Evolutionary conservation across 2,797 vertebrate genomes (phyloP).

Genomic region (Dromococcyx pavoninus): DNA sequence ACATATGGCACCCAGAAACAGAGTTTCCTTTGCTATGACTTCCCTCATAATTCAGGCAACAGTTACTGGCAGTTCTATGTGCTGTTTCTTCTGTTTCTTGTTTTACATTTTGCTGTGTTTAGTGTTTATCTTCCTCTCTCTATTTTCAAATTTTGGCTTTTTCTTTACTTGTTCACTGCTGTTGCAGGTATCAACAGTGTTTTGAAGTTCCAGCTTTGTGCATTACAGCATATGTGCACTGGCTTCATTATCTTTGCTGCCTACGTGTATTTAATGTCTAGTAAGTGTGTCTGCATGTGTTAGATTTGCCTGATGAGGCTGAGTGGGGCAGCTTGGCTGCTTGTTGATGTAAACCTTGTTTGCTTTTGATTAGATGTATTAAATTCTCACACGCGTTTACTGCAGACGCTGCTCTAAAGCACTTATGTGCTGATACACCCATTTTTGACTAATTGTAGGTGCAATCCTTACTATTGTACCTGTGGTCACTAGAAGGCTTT

Average conservation of each 20-base stretch:
- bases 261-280: not conserved
- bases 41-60: not conserved
- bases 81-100: slow-evolving; percentile 1
- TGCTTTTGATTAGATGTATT: not conserved
- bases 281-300: not conserved
- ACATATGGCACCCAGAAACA: slow-evolving; percentile 31
- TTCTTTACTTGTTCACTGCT: slow-evolving; percentile 35
- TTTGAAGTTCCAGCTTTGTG: slow-evolving; percentile 26
- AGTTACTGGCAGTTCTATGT: not conserved
- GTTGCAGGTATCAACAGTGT: slow-evolving; percentile 2
- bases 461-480: not conserved
- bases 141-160: slow-evolving; percentile 20
- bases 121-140: slow-evolving; percentile 15
- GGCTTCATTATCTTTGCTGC: not conserved
- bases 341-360: not conserved
- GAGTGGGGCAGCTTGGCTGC: not conserved
- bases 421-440: not conserved
- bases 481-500: not conserved
- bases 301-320: not conserved
- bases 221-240: slow-evolving; percentile 21
- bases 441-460: not conserved
- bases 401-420: not conserved
- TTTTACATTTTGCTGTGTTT: not conserved
- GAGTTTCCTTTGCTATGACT: not conserved
- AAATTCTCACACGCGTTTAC: not conserved